Base-by-base conservation (phyloP, 2,888 invertebrate species). In the Drosophila kuntzei region DNA sequence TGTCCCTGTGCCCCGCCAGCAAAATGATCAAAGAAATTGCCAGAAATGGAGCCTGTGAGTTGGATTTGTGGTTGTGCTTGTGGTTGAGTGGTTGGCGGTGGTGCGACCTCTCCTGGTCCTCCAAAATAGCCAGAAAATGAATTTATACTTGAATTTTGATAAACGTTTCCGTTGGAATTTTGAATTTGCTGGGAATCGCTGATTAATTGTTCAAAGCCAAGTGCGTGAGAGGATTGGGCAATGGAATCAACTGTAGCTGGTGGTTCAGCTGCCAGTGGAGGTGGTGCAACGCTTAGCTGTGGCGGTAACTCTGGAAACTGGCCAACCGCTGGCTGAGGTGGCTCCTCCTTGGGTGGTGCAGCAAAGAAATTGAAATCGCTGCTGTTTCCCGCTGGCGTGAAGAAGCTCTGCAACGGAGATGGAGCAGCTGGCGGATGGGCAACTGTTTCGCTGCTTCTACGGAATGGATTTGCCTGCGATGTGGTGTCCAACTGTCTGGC, bases 381-480 rank as follows among this genome's bases (percentile, higher is more conserved):
- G 50, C 12, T 29, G 39, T 53, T 64, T 2, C 60, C 14, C 16
- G 67, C 63, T 0, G 87, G 76, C 3, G 72, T 60, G 43, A 84
- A 84, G 64, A 90, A 90, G 27, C 83, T 90, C 3, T 79, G 74
- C 46, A 90, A 62, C 8, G 84, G 67, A 8, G 86, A 65, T 0
- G 74, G 59, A 14, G 69, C 76, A 20, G 34, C 50, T 9, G 55
- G 20, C n/a, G 76, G 82, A 51, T 25, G 46, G 16, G 44, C 29
- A 6, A 37, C 36, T n/a, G 44, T 11, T 20, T 65, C 78, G 43
- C 27, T 63, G 46, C 34, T 47, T 37, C 36, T 58, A 22, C 79
- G 79, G 57, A 77, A 60, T 27, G 81, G 53, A 63, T 70, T 77
- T 4, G 65, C 53, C 43, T 55, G 64, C 5, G 47, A 12, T 9